Base-by-base conservation (phyloP, 2,888 invertebrate genomes). In the Atrina japonica region DNA sequence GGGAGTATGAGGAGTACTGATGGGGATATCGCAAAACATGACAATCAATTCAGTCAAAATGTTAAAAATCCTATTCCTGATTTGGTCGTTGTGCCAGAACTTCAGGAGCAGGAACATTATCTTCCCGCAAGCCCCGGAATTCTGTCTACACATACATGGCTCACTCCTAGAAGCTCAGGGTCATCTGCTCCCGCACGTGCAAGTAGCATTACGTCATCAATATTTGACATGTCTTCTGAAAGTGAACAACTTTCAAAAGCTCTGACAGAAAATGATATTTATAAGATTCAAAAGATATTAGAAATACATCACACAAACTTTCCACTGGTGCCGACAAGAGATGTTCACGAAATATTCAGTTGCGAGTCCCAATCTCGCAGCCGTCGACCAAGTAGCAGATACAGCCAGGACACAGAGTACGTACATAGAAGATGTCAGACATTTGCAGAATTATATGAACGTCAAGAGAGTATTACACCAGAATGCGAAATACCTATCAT, bases 181-280 rank as follows among this genome's bases (percentile, higher is more conserved):
- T 70, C 70, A 23, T 70, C 70, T 21, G 64, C 70, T 27, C 35
- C 35, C 35, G 55, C 64, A 6, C 76, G 87, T 3, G 82, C 85
- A 0, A 85, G 84, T 83, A 91, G 91, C 80, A 88, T 90, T 43
- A 89, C 90, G 21, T 92, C 91, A 2, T 91, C 91, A 60, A 89
- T 91, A 76, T 91, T 90, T 78, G 91, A 92, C 82, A 84, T 91
- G 69, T 90, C 90, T 23, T 86, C 87, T 30, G 92, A 92, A 81
- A 92, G 91, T 43, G 92, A 92, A 59, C 91, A 92, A 76, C 87
- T 93, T 76, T 93, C 93, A 79, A 84, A 91, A 25, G 92, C 92
- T 6, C 91, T 92, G 56, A 89, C 91, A 56, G 91, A 91, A 78
- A 93, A 93, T 85, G 92, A 93, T 84, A 89, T 91, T 23, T 83